A percentile compares a stretch with the other conserved stretches of the same genome.
Evolutionary conservation across 1,140 invertebrate genomes (phyloP).

Genomic region (Zaprionus ornatus): DNA sequence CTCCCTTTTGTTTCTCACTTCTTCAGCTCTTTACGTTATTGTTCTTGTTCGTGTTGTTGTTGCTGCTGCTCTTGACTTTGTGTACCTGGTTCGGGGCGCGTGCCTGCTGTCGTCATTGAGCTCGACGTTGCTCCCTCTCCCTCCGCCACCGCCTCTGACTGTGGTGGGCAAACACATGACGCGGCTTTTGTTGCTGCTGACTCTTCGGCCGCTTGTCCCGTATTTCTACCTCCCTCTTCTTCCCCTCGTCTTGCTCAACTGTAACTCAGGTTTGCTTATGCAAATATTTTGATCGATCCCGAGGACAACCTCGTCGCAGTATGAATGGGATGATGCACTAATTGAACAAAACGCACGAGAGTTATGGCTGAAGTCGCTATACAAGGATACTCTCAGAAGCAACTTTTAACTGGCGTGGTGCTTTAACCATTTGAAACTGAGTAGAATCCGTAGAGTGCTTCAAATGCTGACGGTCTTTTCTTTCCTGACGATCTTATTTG

Average conservation of each 20-base stretch:
- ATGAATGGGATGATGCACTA: conserved; percentile 34
- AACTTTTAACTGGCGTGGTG: background rate
- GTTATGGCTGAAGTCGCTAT: background rate
- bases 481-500: too few relatives aligned
- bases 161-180: conserved; percentile 66
- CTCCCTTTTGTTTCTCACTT: conserved; percentile 40
- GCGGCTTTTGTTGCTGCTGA: conserved; percentile 39
- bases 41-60: conserved; percentile 10
- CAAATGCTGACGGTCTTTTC: too few relatives aligned
- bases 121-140: conserved; percentile 21
- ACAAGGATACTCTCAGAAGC: background rate
- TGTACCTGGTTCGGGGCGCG: conserved; percentile 68
- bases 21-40: conserved; percentile 16
- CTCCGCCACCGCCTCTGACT: conserved; percentile 21
- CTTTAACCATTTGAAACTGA: background rate
- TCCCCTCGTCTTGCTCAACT: conserved; percentile 41
- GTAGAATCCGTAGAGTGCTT: too few relatives aligned
- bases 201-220: conserved; percentile 12
- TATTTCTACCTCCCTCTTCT: conserved; percentile 1
- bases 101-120: conserved; percentile 78
- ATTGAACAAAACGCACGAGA: conserved; percentile 18
- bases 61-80: conserved; percentile 37
- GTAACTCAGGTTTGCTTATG: conserved; percentile 72
- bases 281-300: conserved; percentile 70
- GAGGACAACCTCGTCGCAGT: conserved; percentile 44